Evolutionary conservation across 2,888 invertebrate genomes (phyloP), one percentile per base, ranked within the genome.

Genomic region (Melanchra persicariae): DNA sequence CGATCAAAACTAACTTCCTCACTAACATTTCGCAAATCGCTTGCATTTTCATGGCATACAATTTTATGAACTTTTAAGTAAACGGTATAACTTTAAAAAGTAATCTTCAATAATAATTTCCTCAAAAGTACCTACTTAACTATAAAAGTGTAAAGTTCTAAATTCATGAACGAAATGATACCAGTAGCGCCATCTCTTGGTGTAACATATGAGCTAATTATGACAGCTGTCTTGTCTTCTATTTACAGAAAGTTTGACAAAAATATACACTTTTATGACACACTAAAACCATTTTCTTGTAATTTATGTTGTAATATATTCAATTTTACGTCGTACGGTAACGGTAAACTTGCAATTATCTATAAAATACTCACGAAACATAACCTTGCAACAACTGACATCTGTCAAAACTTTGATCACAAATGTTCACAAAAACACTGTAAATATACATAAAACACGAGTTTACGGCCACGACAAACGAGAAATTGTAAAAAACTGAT

Each of bases 341-440:
- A 34, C 47, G 34, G 17, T 70, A 74, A 63, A 71, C 40, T 65
- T 51, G 57, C 51, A 81, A 81, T 72, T 74, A 82, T 52, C 64
- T 15, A 59, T 81, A 70, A 81, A 88, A 87, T 92, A 92, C 91
- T 91, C 84, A 92, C 90, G 74, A 79, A 86, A 87, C 82, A 79
- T 83, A 87, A 88, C 88, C 86, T 84, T 82, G 80, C 74, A 92
- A 90, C 92, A 93, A 91, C 92, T 95, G 95, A 92, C 95, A 95
- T 83, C 94, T 95, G 95, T 94, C 95, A 94, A 93, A 94, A 93
- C 92, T 93, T 92, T 93, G 86, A 80, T 90, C 95, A 94, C 95
- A 95, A 94, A 95, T 94, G 94, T 91, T 92, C 94, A 93, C 93
- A 92, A 93, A 93, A 93, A 90, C 93, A 91, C 92, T 70, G 79